Base-by-base conservation (phyloP, 2,797 vertebrate genomes). In the Bovichtus diacanthus region DNA sequence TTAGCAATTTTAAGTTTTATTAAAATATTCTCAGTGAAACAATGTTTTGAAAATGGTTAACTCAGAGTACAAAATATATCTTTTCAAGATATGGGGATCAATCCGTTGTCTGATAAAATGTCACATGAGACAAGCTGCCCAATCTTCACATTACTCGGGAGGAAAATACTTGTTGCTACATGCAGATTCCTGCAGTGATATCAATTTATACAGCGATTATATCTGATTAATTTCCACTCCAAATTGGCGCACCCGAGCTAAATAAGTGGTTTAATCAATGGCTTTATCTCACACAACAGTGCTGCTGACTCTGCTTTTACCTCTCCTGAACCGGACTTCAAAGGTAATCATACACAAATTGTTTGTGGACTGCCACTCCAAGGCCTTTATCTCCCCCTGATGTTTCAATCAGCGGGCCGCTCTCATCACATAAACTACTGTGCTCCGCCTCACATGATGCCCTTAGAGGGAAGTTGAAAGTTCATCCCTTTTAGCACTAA, bases 401-500 rank as follows among this genome's bases (percentile, higher is more conserved):
- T 68, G 78, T 88, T 81, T 82, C 70, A 83, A 71, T 88, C 85
- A 82, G 67, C 7, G 19, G 61, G 68, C 43, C 66, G 31, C 69
- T 84, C 81, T 87, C 70, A 74, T 87, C 74, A 36, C 78, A 76
- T 58, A 11, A 6, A 83, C 73, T 44, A 70, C 73, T 41, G 59
- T 29, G 36, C 80, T 85, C 68, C 11, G 58, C 80, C 78, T 87
- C 62, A 74, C 64, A 62, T 73, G 68, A 85, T 75, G 58, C 83
- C 78, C 80, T 77, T 13, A 36, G 39, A 82, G 84, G 61, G 65
- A 88, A 87, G 90, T 87, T 88, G 84, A 94, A 91, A 94, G 90
- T 92, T 93, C 92, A 92, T 87, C 62, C 80, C 78, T 85, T 85
- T 91, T 87, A 91, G 76, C 80, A 5, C 73, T 92, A 92, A 94